Conservation (phyloP, 2,113 vertebrate species). For the Columba livia region DNA sequence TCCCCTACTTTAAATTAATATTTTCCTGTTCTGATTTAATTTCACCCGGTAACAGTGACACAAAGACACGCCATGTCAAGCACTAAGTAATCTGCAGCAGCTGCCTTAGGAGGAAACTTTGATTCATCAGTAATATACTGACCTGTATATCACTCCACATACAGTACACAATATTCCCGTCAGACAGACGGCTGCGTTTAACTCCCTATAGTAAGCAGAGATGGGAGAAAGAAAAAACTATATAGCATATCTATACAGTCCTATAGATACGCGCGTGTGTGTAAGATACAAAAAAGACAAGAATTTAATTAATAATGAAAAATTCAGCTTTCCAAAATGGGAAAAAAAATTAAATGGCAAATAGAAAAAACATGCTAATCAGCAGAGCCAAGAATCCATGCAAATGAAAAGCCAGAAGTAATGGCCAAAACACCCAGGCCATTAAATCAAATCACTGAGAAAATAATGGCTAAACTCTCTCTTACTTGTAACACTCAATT, state of each 20-base stretch:
- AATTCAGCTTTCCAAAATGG: neutral
- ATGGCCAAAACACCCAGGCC: conserved; percentile 54
- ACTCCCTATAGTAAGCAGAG: neutral
- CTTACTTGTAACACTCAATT: conserved; percentile 79
- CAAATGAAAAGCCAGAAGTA: conserved; percentile 71
- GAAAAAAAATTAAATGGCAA: neutral
- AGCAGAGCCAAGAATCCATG: conserved; percentile 59
- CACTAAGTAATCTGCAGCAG: conserved; percentile 80
- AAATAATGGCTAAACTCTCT: conserved; percentile 79
- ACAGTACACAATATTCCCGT: conserved; percentile 58
- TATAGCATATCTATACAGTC: neutral
- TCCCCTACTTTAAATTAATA: conserved; percentile 98
- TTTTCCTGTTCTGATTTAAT: conserved; percentile 95
- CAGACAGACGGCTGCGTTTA: conserved; percentile 65
- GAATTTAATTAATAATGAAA: conserved; percentile 32
- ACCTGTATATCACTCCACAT: conserved; percentile 53
- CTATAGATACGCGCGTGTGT: fast-evolving
- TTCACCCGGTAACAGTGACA: conserved; percentile 84
- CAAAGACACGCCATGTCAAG: conserved; percentile 80
- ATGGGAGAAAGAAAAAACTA: neutral
- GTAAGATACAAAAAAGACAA: neutral
- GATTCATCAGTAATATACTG: conserved; percentile 68
- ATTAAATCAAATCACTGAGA: conserved; percentile 78
- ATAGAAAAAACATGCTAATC: conserved; percentile 55
- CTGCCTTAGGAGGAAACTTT: conserved; percentile 78